Base-by-base conservation (phyloP, 2,113 vertebrate species). In the Periophthalmus modestus region DNA sequence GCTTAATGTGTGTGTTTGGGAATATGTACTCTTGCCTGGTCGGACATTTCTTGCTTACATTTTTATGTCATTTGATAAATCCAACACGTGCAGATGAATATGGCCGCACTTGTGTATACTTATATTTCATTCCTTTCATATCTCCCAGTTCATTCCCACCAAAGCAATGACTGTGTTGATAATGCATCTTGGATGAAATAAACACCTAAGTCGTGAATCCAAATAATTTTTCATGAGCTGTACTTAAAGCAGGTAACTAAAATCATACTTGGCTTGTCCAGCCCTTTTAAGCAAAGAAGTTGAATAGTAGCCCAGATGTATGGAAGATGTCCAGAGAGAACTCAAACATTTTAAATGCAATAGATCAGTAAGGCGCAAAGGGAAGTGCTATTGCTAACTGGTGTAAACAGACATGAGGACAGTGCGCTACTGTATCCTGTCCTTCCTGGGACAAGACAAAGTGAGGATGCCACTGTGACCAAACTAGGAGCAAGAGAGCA, bases 171-270 rank as follows among this genome's bases (percentile, higher is more conserved):
- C 77, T 68, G 33, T 59, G 80, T 84, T 88, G 75, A 88, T 84
- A 83, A 87, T 90, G 87, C 85, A 73, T 91, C 79, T 71, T 78
- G 80, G 74, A 72, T 66, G 75, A 78, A 79, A 85, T 90, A 89
- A 88, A 92, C 88, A 89, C 70, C 66, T 72, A 72, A 67, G 67
- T 66, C 23, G 1, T 66, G 69, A 71, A 71, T 75, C 48, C 2
- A 58, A 73, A 58, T 77, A 18, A 72, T 82, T 85, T 82, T 75
- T 84, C 74, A 83, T 72, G 66, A 72, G 73, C 12, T 58, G 23
- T 54, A 79, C 77, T 68, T 80, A 28, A 19, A 48, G 74, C 85
- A 84, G 83, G 84, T 87, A 86, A 61, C 61, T 68, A 50, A 81
- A 68, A 63, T 81, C 71, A 66, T 48, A 74, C 67, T 82, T 71